A percentile compares a stretch with the other conserved stretches of the same genome.
These are phyloP conservation scores for Alcedo atthis DNA, from an alignment of 2,797 vertebrate species.

Conservation along the genomic window DNA sequence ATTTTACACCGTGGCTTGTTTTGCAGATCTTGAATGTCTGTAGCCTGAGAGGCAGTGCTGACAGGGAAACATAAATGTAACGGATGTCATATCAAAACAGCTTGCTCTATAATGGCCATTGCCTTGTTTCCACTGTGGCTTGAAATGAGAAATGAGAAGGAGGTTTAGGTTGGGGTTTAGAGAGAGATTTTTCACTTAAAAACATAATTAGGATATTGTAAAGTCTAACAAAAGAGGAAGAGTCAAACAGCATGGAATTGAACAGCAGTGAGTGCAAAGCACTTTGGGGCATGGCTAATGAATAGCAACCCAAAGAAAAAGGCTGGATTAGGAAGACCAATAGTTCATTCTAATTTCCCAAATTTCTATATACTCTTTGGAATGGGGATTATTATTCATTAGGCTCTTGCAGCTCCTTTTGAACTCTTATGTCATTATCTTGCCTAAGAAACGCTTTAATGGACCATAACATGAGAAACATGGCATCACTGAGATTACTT, in stretches of 20 bases:
- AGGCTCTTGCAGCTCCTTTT: slow-evolving; percentile 6
- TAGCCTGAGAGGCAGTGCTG: slow-evolving; percentile 6
- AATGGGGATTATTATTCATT: slow-evolving; percentile 21
- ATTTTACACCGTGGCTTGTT: background rate
- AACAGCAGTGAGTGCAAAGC: background rate
- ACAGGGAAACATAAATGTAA: slow-evolving; percentile 19
- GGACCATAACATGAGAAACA: background rate
- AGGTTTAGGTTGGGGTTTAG: slow-evolving; percentile 23
- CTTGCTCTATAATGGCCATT: background rate
- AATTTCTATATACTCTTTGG: background rate
- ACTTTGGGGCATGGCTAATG: background rate
- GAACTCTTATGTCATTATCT: background rate
- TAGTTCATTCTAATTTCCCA: slow-evolving; percentile 27
- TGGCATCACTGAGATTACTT: background rate
- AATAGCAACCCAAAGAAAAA: slow-evolving; percentile 19
- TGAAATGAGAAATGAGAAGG: slow-evolving; percentile 29
- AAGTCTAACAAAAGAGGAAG: slow-evolving; percentile 50
- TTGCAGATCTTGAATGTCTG: background rate
- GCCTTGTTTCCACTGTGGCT: slow-evolving; percentile 29
- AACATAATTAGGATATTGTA: slow-evolving; percentile 41
- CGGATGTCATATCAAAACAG: background rate
- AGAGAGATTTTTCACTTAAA: slow-evolving; percentile 43
- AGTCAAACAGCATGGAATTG: slow-evolving; percentile 4
- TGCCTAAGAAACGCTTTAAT: slow-evolving; percentile 10
- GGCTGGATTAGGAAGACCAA: slow-evolving; percentile 18